Evolutionary conservation across 2,797 vertebrate species (phyloP).

Genomic region (Distichodus sexfasciatus): DNA sequence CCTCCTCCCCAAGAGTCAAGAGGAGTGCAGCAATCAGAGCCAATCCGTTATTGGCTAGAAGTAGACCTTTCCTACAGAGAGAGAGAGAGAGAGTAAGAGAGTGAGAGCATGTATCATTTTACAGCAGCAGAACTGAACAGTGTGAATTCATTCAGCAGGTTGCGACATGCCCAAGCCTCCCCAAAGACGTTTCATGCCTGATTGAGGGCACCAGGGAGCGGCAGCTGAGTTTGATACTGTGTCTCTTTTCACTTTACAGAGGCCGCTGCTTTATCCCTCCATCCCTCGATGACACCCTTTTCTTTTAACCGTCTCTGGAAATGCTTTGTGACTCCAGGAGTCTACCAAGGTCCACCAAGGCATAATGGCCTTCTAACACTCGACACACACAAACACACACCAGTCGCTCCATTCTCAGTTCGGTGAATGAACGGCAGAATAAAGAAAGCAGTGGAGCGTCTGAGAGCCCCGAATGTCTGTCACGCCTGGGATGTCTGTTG

Average conservation of each 20-base stretch:
- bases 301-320: neutral
- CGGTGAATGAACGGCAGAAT: no score
- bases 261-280: neutral
- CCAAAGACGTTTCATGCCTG: neutral
- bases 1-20: constrained; percentile 78
- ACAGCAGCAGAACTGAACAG: no score
- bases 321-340: no score
- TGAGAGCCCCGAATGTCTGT: no score
- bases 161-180: no score
- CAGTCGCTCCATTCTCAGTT: no score
- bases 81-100: neutral
- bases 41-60: constrained; percentile 87
- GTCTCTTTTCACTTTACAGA: neutral
- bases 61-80: constrained; percentile 77
- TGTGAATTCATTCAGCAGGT: no score
- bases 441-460: no score
- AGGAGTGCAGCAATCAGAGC: constrained; percentile 80
- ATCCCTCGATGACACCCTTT: neutral
- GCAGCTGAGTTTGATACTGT: neutral
- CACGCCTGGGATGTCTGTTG: no score
- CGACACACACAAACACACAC: no score
- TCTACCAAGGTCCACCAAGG: no score
- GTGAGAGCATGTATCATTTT: neutral
- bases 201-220: neutral
- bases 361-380: no score